Evolutionary conservation across 2,888 invertebrate species (phyloP).

Genomic region (Nomada fabriciana): DNA sequence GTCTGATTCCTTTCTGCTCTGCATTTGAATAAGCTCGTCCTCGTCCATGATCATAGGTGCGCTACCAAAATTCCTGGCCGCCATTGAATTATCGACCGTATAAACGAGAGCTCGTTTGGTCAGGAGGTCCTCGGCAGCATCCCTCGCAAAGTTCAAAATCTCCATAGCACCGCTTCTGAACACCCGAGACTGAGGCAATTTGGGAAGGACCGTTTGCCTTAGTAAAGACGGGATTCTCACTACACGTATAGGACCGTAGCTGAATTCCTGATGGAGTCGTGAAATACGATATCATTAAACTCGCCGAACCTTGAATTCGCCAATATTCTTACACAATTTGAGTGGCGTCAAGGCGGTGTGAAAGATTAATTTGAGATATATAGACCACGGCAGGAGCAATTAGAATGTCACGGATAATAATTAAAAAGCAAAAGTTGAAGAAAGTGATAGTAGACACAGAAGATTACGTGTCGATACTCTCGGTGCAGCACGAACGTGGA

Average conservation of each 20-base stretch:
- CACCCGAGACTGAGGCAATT: conserved; percentile 72
- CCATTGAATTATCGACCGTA: conserved; percentile 76
- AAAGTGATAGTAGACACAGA: conserved; percentile 17
- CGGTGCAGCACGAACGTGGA: conserved; percentile 15
- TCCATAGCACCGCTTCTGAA: conserved; percentile 75
- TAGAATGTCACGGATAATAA: not conserved
- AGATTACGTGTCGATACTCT: conserved; percentile 18
- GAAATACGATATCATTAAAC: no score
- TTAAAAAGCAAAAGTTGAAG: conserved; percentile 41
- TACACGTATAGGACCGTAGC: conserved; percentile 80
- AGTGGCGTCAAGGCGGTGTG: no score
- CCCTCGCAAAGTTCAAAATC: conserved; percentile 77
- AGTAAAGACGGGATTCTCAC: conserved; percentile 78
- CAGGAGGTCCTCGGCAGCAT: conserved; percentile 79
- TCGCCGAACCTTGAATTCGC: no score
- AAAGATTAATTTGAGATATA: not conserved
- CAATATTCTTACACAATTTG: no score
- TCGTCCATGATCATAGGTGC: conserved; percentile 80
- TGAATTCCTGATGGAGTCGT: conserved; percentile 75
- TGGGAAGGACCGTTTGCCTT: conserved; percentile 74
- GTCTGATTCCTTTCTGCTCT: conserved; percentile 63
- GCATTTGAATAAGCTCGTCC: conserved; percentile 76
- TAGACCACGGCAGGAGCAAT: not conserved
- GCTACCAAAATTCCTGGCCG: conserved; percentile 71
- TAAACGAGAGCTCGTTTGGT: conserved; percentile 81